Base-by-base conservation (phyloP, 2,797 vertebrate species). In the Dallia pectoralis region DNA sequence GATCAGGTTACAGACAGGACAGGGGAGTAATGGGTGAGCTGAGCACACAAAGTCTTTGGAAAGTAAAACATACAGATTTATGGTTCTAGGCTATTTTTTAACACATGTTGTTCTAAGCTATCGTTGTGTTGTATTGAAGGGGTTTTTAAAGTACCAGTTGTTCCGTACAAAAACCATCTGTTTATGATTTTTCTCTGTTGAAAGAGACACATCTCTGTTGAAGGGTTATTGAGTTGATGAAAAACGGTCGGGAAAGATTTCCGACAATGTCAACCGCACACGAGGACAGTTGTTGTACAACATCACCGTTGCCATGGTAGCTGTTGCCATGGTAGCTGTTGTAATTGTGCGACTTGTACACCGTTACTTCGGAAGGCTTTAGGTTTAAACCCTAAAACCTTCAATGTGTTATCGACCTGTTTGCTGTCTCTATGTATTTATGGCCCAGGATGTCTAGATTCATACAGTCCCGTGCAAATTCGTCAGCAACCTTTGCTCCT, bases 131-230 rank as follows among this genome's bases (percentile, higher is more conserved):
- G 30, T 32, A 64, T 64, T 30, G 62, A 32, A 64, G 19, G n/a
- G n/a, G 62, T 64, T 15, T 33, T 30, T 0, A n/a, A 32, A 33
- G 7, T 7, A 7, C 19, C 5, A 19, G 62, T 18, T 64, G 27
- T 64, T 64, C 29, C 69, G 49, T 9, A 63, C 61, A 69, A 47
- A 48, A 27, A 62, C 4, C 53, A 59, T 25, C 4, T 36, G 74
- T 22, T 33, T 70, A 71, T 36, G 19, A 29, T 74, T 56, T 14
- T 12, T 64, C 48, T 74, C n/a, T 25, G 53, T 68, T 61, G 72
- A 56, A 62, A 66, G 53, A 67, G 62, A 64, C 29, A 14, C 51
- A 72, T 18, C 72, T 67, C 65, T 63, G 3, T 64, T 30, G 16
- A 15, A 63, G 61, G 61, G 61, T 63, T 63, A 16, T 1, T 63